Base-by-base conservation (phyloP, 2,888 invertebrate genomes). In the Willowsia nigromaculata region DNA sequence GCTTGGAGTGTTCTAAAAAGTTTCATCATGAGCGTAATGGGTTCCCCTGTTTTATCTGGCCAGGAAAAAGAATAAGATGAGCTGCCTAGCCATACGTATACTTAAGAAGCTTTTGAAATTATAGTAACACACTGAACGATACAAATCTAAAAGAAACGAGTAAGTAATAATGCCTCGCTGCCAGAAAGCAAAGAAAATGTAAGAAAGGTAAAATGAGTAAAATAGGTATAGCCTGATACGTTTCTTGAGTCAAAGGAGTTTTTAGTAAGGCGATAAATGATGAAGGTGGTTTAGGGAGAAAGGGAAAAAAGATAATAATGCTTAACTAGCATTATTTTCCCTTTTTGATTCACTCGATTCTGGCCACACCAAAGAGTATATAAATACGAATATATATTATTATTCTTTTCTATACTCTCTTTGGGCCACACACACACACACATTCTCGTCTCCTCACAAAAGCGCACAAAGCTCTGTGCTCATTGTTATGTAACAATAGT, bases 271-370 rank as follows among this genome's bases (percentile, higher is more conserved):
- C 78, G 78, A 78, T 78, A 53, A 78, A 78, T 78, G 76, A 76
- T 76, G 53, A 50, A 78, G 78, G 30, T 53, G 78, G 50, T 50
- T 50, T 30, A 33, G 50, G 27, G 27, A 47, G 27, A 25, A 47
- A 7, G 53, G 13, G 27, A 18, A 62, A n/a, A n/a, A 65, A 65
- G 68, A 82, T 82, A 65, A 82, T 82, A 62, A 30, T 43, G 82
- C 82, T 82, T 65, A 65, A 82, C 30, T 65, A 65, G 47, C 82
- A 82, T 13, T n/a, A n/a, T n/a, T 82, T 82, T 82, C 27, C 47
- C 33, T 65, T 82, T 62, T 62, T 65, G 27, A 59, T 68, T 33
- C 82, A 37, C 18, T 37, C 53, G 18, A 78, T 30, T n/a, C 27
- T 27, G n/a, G 5, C 53, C 53, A 30, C 30, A 30, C 53, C 13